A percentile compares a stretch with the other conserved stretches of the same genome.
Conservation (phyloP, 2,113 vertebrate species). For the Chloropsis hardwickii region DNA sequence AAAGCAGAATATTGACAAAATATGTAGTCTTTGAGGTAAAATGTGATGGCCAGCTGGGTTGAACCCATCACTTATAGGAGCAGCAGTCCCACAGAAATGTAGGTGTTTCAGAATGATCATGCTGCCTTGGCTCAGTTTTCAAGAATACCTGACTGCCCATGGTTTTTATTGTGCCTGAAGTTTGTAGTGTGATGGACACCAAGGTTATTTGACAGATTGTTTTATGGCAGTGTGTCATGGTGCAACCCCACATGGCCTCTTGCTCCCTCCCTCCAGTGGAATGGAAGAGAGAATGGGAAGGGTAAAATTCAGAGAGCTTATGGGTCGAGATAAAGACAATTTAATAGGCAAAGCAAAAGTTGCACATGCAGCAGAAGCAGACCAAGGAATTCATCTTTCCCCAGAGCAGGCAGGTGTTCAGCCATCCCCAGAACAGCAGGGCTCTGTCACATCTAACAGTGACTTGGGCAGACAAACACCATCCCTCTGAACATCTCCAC, state of each 20-base stretch:
- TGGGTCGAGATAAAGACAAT: accelerated
- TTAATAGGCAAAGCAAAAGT: background rate
- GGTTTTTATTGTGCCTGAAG: background rate
- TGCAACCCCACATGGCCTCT: background rate
- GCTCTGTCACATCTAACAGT: accelerated
- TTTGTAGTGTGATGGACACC: background rate
- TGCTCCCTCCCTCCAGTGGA: background rate
- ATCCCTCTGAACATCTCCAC: background rate
- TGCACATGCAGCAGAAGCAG: background rate
- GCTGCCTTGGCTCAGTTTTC: background rate
- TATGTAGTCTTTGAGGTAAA: background rate
- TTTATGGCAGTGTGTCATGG: background rate
- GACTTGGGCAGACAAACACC: background rate
- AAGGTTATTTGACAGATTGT: background rate
- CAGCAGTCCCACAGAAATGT: background rate
- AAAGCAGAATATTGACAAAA: background rate
- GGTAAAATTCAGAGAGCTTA: background rate
- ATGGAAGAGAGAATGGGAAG: background rate
- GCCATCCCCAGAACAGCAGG: background rate
- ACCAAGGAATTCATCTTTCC: background rate
- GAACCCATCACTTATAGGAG: background rate
- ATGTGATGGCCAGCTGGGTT: background rate
- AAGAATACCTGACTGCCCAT: background rate
- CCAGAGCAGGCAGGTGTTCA: background rate
- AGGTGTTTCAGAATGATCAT: background rate